A percentile compares a stretch with the other conserved stretches of the same genome.
These are phyloP conservation scores for Axis porcinus DNA, from an alignment of 2,113 vertebrate species.

Conservation along the genomic window DNA sequence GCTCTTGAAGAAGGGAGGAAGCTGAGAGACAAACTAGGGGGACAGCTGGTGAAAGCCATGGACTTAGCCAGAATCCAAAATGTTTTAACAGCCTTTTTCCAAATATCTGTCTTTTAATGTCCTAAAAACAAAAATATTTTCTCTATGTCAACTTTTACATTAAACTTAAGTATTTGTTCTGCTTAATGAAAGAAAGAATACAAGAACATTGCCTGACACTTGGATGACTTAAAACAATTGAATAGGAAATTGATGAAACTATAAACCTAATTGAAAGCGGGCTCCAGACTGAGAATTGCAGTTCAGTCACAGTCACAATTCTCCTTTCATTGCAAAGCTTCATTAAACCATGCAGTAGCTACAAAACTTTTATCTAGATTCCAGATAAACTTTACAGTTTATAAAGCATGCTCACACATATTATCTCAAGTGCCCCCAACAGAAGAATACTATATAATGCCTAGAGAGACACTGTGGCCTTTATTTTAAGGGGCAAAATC, in stretches of 20 bases:
- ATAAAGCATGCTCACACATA: neutral
- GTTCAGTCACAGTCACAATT: neutral
- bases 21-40: neutral
- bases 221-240: constrained; percentile 10
- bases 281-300: neutral
- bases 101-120: neutral
- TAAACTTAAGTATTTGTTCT: constrained; percentile 19
- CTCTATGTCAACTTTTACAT: neutral
- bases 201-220: neutral
- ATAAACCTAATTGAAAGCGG: neutral
- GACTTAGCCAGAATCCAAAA: neutral
- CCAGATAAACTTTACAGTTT: neutral
- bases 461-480: neutral
- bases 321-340: neutral
- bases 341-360: neutral
- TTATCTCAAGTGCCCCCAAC: neutral
- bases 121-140: neutral
- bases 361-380: neutral
- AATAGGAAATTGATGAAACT: neutral
- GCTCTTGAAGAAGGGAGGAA: neutral
- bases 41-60: neutral
- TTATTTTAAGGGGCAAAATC: neutral
- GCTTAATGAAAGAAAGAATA: neutral
- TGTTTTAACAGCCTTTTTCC: neutral
- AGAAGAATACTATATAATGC: neutral